Conservation (phyloP, 2,888 invertebrate genomes). For the Apeira syringaria region DNA sequence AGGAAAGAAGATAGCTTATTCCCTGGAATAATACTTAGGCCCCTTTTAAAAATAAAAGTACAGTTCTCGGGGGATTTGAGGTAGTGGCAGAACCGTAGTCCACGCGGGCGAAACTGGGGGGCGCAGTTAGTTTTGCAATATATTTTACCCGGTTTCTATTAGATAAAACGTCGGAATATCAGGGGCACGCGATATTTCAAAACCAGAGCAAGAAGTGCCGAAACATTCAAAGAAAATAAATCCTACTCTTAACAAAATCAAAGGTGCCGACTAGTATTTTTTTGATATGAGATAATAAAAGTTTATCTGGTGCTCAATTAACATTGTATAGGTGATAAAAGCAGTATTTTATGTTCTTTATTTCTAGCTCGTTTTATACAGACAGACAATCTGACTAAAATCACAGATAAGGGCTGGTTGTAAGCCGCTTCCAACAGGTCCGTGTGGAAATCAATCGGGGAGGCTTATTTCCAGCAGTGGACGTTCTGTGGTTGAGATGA, state of each 20-base stretch:
- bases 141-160: slow-evolving; percentile 7
- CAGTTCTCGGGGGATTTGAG: too few species aligned
- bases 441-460: too few species aligned
- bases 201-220: slow-evolving; percentile 26
- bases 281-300: slow-evolving; percentile 57
- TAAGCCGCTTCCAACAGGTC: too few species aligned
- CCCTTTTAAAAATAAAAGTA: too few species aligned
- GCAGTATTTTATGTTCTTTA: slow-evolving; percentile 14
- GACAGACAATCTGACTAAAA: too few species aligned
- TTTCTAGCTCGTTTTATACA: slow-evolving; percentile 10
- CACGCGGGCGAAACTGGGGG: too few species aligned
- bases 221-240: slow-evolving; percentile 27
- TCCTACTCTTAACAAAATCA: slow-evolving; percentile 53
- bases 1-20: too few species aligned
- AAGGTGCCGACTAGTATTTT: slow-evolving; percentile 38
- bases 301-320: slow-evolving; percentile 61
- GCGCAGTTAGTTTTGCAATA: slow-evolving; percentile 1
- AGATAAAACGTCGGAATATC: slow-evolving; percentile 13
- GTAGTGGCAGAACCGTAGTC: too few species aligned
- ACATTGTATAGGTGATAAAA: slow-evolving; percentile 7
- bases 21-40: too few species aligned
- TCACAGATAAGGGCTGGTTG: too few species aligned
- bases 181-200: slow-evolving; percentile 18
- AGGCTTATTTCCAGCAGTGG: too few species aligned
- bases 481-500: too few species aligned